phyloP scores from a whole-genome alignment of 2,797 vertebrate species.

The Acrocephalus scirpaceus region DNA sequence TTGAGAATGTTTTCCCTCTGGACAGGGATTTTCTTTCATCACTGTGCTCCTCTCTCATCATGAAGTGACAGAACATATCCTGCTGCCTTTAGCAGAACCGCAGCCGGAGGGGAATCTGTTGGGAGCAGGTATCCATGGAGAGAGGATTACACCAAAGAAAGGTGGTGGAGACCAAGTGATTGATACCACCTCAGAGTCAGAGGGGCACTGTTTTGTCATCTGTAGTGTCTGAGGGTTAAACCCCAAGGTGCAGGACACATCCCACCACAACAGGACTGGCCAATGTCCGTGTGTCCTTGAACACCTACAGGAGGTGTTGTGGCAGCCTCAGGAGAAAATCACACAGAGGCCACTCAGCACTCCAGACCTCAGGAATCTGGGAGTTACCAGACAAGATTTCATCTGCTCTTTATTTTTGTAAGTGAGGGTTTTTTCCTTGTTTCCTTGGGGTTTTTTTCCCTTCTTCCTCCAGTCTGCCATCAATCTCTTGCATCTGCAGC shows the following conservation, averaged over 20 bases:
- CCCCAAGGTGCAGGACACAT: not conserved
- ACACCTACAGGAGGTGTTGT: not conserved
- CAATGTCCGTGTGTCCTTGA: accelerated
- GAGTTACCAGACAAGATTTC: not conserved
- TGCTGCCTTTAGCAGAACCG: not conserved
- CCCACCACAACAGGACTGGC: not conserved
- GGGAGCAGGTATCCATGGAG: not conserved
- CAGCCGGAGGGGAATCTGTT: not conserved
- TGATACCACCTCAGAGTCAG: accelerated
- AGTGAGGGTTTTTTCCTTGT: accelerated
- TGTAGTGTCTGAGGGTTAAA: not conserved
- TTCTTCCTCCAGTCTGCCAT: not conserved
- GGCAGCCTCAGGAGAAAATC: not conserved
- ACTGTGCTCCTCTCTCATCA: not conserved
- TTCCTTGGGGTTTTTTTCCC: not conserved
- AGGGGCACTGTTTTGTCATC: not conserved
- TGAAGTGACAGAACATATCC: not conserved
- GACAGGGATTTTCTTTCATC: not conserved
- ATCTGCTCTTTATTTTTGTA: not conserved
- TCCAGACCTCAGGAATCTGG: not conserved
- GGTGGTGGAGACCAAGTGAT: no score
- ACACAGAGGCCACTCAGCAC: not conserved
- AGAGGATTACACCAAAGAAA: not conserved
- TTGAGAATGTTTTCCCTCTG: not conserved
- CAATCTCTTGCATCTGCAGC: not conserved